A percentile compares a stretch with the other conserved stretches of the same genome.
Evolutionary conservation across 2,888 invertebrate species (phyloP).

Genomic region (Scrobipalpa atriplicella): DNA sequence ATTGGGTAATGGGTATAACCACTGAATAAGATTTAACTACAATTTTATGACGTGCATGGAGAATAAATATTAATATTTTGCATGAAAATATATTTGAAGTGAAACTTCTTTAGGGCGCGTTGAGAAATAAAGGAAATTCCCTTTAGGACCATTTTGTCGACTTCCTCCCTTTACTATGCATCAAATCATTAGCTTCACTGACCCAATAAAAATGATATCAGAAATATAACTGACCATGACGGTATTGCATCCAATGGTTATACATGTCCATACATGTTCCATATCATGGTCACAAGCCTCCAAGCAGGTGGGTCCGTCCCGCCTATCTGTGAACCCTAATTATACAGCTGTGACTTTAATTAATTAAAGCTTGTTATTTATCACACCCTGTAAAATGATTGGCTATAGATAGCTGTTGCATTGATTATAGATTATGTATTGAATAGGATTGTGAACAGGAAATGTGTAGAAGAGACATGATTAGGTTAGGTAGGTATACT

Average conservation of each 20-base stretch:
- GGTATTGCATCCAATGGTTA: not conserved
- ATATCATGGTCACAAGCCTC: not conserved
- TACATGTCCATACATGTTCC: constrained; percentile 4
- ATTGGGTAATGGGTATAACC: not conserved
- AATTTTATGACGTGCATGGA: not conserved
- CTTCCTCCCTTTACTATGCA: no score
- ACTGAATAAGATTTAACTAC: not conserved
- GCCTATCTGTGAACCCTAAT: constrained; percentile 40
- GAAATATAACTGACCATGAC: not conserved
- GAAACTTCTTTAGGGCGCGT: no score
- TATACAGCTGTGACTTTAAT: constrained; percentile 42
- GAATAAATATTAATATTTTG: not conserved
- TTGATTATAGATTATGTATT: no score
- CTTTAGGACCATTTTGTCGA: no score
- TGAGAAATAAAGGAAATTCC: no score
- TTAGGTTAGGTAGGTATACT: no score
- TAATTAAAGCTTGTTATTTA: constrained; percentile 41
- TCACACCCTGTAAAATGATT: constrained; percentile 22
- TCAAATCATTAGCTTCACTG: not conserved
- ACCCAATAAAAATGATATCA: constrained; percentile 16
- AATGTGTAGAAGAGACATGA: no score
- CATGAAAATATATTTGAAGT: not conserved
- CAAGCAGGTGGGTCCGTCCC: constrained; percentile 33
- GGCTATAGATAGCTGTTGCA: not conserved
- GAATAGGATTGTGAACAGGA: no score